Percentiles rank a stretch among this genome's conserved stretches.
Evolutionary conservation across 2,888 invertebrate species (phyloP).

Genomic region (Cheilosia vernalis): DNA sequence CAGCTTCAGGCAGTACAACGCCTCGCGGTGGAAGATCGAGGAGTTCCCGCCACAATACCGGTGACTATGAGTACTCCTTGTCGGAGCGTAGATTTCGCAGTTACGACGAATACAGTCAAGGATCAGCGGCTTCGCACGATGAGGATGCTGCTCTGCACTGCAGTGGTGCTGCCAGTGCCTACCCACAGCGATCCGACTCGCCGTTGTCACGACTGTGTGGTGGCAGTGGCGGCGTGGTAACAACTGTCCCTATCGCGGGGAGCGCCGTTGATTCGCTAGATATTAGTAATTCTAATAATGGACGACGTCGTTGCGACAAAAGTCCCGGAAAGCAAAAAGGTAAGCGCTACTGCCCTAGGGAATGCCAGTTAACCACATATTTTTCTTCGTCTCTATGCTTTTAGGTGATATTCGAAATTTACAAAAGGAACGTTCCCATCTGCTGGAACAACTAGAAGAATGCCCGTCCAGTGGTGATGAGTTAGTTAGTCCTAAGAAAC

Average conservation of each 20-base stretch:
- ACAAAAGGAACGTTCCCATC: slow-evolving; percentile 88
- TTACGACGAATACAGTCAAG: slow-evolving; percentile 90
- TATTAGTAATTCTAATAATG: slow-evolving; percentile 77
- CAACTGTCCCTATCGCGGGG: slow-evolving; percentile 62
- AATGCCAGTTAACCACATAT: not conserved
- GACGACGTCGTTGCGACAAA: slow-evolving; percentile 83
- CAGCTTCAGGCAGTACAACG: slow-evolving; percentile 78
- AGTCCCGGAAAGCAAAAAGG: slow-evolving; percentile 81
- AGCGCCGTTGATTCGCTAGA: slow-evolving; percentile 78
- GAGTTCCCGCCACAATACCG: slow-evolving; percentile 79
- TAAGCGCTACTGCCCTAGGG: slow-evolving; percentile 19
- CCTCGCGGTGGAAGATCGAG: slow-evolving; percentile 83
- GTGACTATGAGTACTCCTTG: slow-evolving; percentile 80
- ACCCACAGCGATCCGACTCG: slow-evolving; percentile 64
- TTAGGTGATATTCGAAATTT: slow-evolving; percentile 87
- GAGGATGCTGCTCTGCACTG: slow-evolving; percentile 82
- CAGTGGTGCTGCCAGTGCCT: slow-evolving; percentile 23
- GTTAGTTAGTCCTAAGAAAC: slow-evolving; percentile 87
- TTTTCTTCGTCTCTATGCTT: not conserved
- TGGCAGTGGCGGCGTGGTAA: slow-evolving; percentile 84
- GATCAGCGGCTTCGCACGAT: slow-evolving; percentile 88
- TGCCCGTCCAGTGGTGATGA: slow-evolving; percentile 89
- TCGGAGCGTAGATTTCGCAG: slow-evolving; percentile 85
- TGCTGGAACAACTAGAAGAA: slow-evolving; percentile 88
- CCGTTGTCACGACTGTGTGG: slow-evolving; percentile 72